Evolutionary conservation across 2,113 vertebrate genomes (phyloP).

Genomic region (Phaetusa simplex): DNA sequence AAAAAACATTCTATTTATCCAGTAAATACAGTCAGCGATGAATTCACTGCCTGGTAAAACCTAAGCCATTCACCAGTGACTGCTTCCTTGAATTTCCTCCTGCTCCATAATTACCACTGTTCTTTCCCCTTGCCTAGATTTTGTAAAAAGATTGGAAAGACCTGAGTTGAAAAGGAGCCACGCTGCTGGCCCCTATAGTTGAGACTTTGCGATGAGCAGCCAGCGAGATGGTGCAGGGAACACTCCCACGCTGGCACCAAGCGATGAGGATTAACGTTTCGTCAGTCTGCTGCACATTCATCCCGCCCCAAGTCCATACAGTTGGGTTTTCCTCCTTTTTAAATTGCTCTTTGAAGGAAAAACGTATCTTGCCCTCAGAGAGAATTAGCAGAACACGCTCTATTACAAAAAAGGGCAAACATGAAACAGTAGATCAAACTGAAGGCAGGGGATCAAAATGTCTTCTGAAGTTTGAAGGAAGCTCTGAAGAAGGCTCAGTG

Average conservation of each 20-base stretch:
- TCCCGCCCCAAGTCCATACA: too few species aligned
- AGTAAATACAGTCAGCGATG: neutral
- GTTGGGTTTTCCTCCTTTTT: neutral
- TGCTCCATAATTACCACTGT: neutral
- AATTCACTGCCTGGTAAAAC: neutral
- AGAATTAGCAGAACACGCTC: neutral
- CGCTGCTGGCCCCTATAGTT: neutral
- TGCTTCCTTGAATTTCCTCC: neutral
- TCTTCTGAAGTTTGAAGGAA: neutral
- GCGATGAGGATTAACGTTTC: neutral
- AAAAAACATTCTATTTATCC: neutral
- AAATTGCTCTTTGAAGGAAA: neutral
- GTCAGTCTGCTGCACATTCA: rapidly evolving
- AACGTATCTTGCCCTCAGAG: neutral
- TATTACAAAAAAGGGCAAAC: neutral
- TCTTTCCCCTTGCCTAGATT: too few species aligned
- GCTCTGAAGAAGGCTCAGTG: neutral
- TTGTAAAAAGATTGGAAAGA: neutral
- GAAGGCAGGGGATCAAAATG: neutral
- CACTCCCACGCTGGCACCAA: rapidly evolving
- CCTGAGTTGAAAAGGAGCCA: neutral
- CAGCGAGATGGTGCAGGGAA: neutral
- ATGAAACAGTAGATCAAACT: neutral
- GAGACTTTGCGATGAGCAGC: neutral
- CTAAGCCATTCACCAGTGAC: neutral